These are phyloP conservation scores for Chaetops frenatus DNA, from an alignment of 2,113 vertebrate species.

Conservation along the genomic window DNA sequence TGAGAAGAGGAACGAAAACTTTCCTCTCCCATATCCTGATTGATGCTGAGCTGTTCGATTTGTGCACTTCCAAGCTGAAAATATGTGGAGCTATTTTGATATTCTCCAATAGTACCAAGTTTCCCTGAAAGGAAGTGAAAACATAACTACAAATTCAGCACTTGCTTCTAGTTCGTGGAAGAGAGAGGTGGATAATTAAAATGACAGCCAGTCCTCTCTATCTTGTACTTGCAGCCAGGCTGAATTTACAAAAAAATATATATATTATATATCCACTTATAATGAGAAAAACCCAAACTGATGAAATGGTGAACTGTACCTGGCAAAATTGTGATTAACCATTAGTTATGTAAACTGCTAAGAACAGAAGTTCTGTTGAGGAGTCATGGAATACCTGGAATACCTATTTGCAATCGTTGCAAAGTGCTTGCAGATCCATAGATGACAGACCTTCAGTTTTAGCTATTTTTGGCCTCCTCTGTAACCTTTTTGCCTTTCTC, in stretches of 20 bases:
- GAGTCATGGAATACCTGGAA: neutral
- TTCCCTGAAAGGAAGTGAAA: neutral
- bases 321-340: neutral
- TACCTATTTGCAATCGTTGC: neutral
- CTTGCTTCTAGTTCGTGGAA: neutral
- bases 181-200: neutral
- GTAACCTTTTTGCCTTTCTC: constrained; percentile 33
- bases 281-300: neutral
- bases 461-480: neutral
- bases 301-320: neutral
- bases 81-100: neutral
- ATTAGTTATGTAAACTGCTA: neutral
- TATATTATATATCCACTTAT: neutral
- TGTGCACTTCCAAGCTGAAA: neutral
- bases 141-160: accelerated
- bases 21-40: neutral
- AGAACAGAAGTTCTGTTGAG: neutral
- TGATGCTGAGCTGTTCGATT: neutral
- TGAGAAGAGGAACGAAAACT: neutral
- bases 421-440: neutral
- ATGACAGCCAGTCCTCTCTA: neutral
- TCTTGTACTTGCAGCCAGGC: neutral
- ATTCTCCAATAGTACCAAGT: accelerated
- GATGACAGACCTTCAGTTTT: neutral
- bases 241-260: neutral